These are phyloP conservation scores for Habrosyne pyritoides DNA, from an alignment of 2,888 invertebrate species.

Conservation along the genomic window DNA sequence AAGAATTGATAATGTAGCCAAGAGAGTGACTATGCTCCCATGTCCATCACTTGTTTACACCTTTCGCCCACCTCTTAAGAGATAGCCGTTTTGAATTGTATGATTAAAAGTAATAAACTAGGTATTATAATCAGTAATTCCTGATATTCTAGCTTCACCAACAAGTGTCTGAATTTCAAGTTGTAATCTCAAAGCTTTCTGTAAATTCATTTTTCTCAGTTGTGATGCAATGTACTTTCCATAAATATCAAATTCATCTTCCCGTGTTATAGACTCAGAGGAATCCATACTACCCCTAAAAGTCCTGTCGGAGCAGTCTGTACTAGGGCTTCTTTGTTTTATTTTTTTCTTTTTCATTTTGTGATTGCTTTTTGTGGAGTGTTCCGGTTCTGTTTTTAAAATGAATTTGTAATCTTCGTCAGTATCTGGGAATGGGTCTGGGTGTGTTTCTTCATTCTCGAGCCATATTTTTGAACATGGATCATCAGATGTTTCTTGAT, in stretches of 20 bases:
- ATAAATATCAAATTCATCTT: slow-evolving; percentile 78
- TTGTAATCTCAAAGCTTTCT: slow-evolving; percentile 65
- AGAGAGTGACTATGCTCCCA: too few relatives aligned
- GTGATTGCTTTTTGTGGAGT: slow-evolving; percentile 27
- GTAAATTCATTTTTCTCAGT: slow-evolving; percentile 66
- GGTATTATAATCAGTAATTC: slow-evolving; percentile 28
- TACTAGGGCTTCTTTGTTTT: slow-evolving; percentile 46
- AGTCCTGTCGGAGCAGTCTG: slow-evolving; percentile 49
- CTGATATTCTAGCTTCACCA: slow-evolving; percentile 67
- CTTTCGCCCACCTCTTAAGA: too few relatives aligned
- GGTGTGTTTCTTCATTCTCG: slow-evolving; percentile 27
- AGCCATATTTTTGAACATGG: slow-evolving; percentile 36
- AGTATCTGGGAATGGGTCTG: slow-evolving; percentile 43
- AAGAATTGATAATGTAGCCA: too few relatives aligned
- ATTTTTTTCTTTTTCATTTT: slow-evolving; percentile 56
- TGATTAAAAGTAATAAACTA: slow-evolving; percentile 12
- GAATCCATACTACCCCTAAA: slow-evolving; percentile 45
- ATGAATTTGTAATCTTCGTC: slow-evolving; percentile 46
- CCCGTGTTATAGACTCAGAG: slow-evolving; percentile 38
- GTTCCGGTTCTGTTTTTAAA: slow-evolving; percentile 50
- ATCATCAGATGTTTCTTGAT: slow-evolving; percentile 35
- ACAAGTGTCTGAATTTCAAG: slow-evolving; percentile 71
- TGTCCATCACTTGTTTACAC: too few relatives aligned
- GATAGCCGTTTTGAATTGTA: too few relatives aligned
- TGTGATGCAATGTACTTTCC: slow-evolving; percentile 75